Base-by-base conservation (phyloP, 2,888 invertebrate species). In the Aplocera efformata region DNA sequence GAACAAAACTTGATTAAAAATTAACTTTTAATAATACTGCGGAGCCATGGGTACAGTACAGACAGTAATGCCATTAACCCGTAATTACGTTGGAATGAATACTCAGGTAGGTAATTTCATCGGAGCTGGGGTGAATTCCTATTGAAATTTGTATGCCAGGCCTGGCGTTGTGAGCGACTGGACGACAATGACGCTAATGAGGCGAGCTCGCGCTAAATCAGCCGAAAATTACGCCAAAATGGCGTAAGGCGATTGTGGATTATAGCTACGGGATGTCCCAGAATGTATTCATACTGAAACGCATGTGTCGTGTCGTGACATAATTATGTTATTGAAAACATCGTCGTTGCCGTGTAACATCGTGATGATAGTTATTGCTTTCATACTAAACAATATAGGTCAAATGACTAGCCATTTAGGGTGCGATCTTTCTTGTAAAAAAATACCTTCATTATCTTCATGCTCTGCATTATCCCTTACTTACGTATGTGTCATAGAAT, bases 131-230 rank as follows among this genome's bases (percentile, higher is more conserved):
- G 11, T 25, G 41, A 41, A 48, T 50, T 48, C 43, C 48, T 33
- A 46, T 53, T 53, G 42, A 48, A 45, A 48, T 48, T 53, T 44
- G 33, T 39, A 41, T 41, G 32, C 45, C 32, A 29, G 36, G 41
- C 13, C 45, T 42, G 42, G 46, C 33, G 40, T 25, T 33, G 40
- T 32, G 44, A 30, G 36, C 38, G 44, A 41, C 32, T 46, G 49
- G 46, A 35, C 49, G 43, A 60, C 56, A 59, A 60, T 56, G 48
- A 32, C 47, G 41, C 48, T 60, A 60, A 60, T 60, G 59, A 59
- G 56, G 47, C 48, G 44, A 42, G 45, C 50, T 50, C 39, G 50
- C 45, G 53, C 42, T 53, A 56, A 57, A 58, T 60, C 52, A 58
- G 50, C 45, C 52, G 50, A 50, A 58, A 55, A 60, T 58, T 53